A percentile compares a stretch with the other conserved stretches of the same genome.
phyloP scores from a whole-genome alignment of 2,888 invertebrate species.

The Heteropelma amictum region DNA sequence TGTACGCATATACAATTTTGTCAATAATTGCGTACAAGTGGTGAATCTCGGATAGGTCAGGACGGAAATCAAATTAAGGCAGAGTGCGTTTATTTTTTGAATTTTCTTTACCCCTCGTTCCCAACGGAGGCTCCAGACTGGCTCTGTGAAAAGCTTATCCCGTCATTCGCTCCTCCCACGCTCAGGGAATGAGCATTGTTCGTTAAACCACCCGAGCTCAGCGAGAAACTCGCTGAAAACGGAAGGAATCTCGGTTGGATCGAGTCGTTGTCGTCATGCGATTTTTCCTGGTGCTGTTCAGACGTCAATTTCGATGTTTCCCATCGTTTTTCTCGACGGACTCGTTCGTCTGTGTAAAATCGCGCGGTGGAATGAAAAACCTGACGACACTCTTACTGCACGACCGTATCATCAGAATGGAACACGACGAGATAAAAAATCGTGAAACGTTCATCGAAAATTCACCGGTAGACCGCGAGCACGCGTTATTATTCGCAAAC shows the following conservation, averaged over 20 bases:
- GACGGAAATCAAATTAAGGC: too few relatives aligned
- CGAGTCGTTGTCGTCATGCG: slow-evolving; percentile 53
- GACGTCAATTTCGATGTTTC: slow-evolving; percentile 66
- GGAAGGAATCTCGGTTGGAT: slow-evolving; percentile 69
- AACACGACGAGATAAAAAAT: too few relatives aligned
- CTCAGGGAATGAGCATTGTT: slow-evolving; percentile 71
- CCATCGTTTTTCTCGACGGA: slow-evolving; percentile 65
- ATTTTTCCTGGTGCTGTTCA: slow-evolving; percentile 46
- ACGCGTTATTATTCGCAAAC: background rate
- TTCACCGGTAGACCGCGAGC: background rate
- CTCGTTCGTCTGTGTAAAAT: slow-evolving; percentile 55
- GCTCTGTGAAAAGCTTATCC: slow-evolving; percentile 71
- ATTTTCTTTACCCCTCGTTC: slow-evolving; percentile 61
- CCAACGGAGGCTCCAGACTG: slow-evolving; percentile 59
- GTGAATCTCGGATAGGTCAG: too few relatives aligned
- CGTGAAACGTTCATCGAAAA: slow-evolving; percentile 15
- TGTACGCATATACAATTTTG: too few relatives aligned
- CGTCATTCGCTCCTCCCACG: slow-evolving; percentile 66
- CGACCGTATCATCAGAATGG: too few relatives aligned
- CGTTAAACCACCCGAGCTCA: slow-evolving; percentile 63
- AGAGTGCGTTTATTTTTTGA: too few relatives aligned
- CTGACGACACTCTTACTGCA: too few relatives aligned
- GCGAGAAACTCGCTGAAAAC: slow-evolving; percentile 70
- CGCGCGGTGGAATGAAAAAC: too few relatives aligned
- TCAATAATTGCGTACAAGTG: background rate